Base-by-base conservation (phyloP, 30 jellyfish, hydroid and myxozoan genomes). In the Aurelia aurita complex sp. Pacific region DNA sequence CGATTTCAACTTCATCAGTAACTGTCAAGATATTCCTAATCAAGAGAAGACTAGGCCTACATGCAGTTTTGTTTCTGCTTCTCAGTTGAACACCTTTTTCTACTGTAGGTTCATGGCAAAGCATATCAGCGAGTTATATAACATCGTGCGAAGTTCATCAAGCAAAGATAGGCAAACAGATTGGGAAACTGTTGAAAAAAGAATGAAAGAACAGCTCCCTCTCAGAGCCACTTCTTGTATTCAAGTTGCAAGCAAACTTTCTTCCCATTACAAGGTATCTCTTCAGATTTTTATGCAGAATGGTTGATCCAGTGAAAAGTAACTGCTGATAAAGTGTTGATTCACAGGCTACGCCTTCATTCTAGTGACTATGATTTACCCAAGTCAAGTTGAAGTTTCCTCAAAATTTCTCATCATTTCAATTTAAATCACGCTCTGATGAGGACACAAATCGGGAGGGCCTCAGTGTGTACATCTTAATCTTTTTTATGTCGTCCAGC, bases 201-300 rank as follows among this genome's bases (percentile, higher is more conserved):
- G 98, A 52, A 51, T 92, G 79, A 82, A 77, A 74, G 96, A 87
- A 18, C 98, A 92, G 72, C 67, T 86, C 2, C 97, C 96, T 32
- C 84, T 92, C 18, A 81, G 98, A 29, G 85, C 86, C 1, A 57
- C 83, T 10, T 78, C 97, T 3, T 92, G 97, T 65, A 81, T 92
- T 9, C 98, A 92, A 67, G 87, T 92, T 61, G 91, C 98, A 15
- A 85, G 96, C 88, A 92, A 92, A 42, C 83, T 92, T n/a, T 91
- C 88, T 12, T 87, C 96, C 8, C 98, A 92, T 82, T 79, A 86
- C 90, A 92, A 87, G 97, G 98, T 92, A 43, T 46, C 12, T 46
- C 57, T 6, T 46, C 14, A 46, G 13, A 46, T 46, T 46, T 46
- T 43, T 46, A 2, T 46, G 15, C 0, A 17, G 16, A 68, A 10